Base-by-base conservation (phyloP, 2,113 vertebrate genomes). In the Otus sunia region DNA sequence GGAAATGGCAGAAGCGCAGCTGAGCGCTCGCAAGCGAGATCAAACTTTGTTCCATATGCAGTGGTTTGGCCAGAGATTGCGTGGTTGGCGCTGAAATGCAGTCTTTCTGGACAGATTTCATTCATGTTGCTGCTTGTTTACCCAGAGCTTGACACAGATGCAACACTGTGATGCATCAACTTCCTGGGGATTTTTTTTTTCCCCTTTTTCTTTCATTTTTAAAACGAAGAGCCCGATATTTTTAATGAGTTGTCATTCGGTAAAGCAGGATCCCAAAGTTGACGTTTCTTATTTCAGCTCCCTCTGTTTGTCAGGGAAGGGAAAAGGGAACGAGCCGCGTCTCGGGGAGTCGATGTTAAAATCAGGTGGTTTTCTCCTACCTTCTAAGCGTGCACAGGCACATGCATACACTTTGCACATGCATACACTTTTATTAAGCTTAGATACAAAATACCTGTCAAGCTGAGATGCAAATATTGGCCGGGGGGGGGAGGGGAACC, bases 31-130 rank as follows among this genome's bases (percentile, higher is more conserved):
- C 88, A 85, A 92, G 89, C 95, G 96, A 97, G 97, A 97, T 96
- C 96, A 98, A 98, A 98, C 97, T 98, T 98, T 97, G 97, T 94
- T 98, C 43, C 93, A 90, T 95, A 95, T 89, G 97, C 97, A 85
- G 98, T 86, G 97, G 98, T 97, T 98, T 97, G 98, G 97, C 95
- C 72, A 14, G 96, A 75, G 98, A 45, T 95, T 97, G 97, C 91
- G 85, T 93, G 96, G 97, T 95, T 94, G 95, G 95, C 96, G 78
- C 96, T 90, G 97, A 98, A 97, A 97, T 92, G 95, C 96, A 94
- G 98, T 85, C 90, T 98, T 97, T 96, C 98, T 98, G 98, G 97
- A 94, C 95, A 91, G 97, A 95, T 97, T 97, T 97, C 96, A 95
- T 98, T 98, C 98, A 52, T 97, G 98, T 97, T 72, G 86, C 95